phyloP scores from a whole-genome alignment of 1,140 invertebrate species.

The Drosophila tristis region DNA sequence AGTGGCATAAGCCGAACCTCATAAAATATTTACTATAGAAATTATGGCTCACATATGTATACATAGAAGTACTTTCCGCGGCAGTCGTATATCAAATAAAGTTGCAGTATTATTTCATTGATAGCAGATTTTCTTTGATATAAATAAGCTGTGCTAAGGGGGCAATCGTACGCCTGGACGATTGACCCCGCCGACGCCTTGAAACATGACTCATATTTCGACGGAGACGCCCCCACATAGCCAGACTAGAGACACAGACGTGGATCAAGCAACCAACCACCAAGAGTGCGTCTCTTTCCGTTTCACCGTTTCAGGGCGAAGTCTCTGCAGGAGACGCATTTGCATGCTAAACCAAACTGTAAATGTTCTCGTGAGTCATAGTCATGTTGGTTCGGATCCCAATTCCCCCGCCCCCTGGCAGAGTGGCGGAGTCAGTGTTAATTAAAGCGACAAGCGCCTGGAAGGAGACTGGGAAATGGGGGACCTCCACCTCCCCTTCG shows the following conservation, averaged over 20 bases:
- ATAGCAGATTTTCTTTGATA: too few relatives aligned
- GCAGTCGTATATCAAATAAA: too few relatives aligned
- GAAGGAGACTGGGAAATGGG: neutral
- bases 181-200: neutral
- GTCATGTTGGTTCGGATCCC: slow-evolving; percentile 7
- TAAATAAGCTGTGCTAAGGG: neutral
- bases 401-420: neutral
- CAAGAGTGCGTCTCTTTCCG: slow-evolving; percentile 28
- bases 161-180: neutral
- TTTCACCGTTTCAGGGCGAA: neutral
- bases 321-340: slow-evolving; percentile 69
- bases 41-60: neutral
- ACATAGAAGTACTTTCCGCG: too few relatives aligned
- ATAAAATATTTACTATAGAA: slow-evolving; percentile 28
- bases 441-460: slow-evolving; percentile 61
- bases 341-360: slow-evolving; percentile 42
- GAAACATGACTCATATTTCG: slow-evolving; percentile 8
- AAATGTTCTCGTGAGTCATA: slow-evolving; percentile 30
- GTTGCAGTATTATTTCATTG: too few relatives aligned
- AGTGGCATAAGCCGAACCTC: neutral
- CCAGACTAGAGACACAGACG: neutral
- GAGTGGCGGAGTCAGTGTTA: slow-evolving; percentile 40
- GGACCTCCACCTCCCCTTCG: neutral
- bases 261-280: slow-evolving; percentile 40
- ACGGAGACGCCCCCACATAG: neutral